Evolutionary conservation across 2,113 vertebrate genomes (phyloP), one percentile per base, ranked within the genome.

Genomic region (Tapirus terrestris): DNA sequence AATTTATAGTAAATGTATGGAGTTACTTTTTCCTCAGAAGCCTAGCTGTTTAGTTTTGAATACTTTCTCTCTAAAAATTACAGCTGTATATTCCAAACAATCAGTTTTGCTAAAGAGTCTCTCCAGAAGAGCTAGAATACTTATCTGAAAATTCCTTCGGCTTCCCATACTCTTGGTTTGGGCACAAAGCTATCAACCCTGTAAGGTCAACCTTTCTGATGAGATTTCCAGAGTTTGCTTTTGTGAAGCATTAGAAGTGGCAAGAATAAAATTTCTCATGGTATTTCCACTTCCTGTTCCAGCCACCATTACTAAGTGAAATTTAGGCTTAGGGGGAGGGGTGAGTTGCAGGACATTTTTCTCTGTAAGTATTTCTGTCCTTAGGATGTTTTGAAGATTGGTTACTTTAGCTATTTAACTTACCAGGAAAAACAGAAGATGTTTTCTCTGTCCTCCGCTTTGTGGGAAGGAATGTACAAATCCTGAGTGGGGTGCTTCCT

Each of bases 191-290:
- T 72, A 53, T 96, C 96, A 86, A 36, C 85, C 81, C 90, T 68
- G 39, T 27, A 88, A 96, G 92, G 97, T 96, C 94, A 85, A 89
- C 67, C 56, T 93, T 89, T 91, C 96, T 98, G 97, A 98, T 98
- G 98, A 97, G 97, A 98, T 98, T 98, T 98, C 97, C 98, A 98
- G 97, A 48, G 39, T 92, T 91, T 97, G 76, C 97, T 98, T 98
- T 96, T 95, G 51, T 67, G 77, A 95, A 96, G 92, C 63, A 29
- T 33, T 96, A 92, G 85, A 97, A 98, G 92, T 96, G 97, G 95
- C 95, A 91, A 95, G 95, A 97, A 91, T 96, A 94, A 97, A 94
- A 97, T 95, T 97, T 98, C 97, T 98, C 94, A 97, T 97, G 94
- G 92, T 97, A 94, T 98, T 98, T 98, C 96, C 96, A 98, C 68